These are phyloP conservation scores for Cephalophus harveyi DNA, from an alignment of 2,113 vertebrate genomes.

Conservation along the genomic window DNA sequence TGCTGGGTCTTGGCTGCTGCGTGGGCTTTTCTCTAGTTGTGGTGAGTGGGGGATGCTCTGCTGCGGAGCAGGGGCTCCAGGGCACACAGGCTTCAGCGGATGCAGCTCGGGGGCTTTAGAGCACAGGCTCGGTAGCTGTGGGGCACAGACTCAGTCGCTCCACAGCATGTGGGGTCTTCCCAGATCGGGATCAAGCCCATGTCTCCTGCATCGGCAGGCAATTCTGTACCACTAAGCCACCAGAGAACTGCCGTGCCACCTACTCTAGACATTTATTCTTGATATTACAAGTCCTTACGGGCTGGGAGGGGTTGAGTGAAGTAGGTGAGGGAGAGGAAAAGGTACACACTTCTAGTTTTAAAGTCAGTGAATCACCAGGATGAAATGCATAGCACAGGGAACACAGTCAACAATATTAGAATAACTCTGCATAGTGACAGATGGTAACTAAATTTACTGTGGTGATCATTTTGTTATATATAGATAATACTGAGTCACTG, in stretches of 20 bases:
- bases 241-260: background rate
- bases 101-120: background rate
- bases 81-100: background rate
- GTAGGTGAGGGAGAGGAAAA: background rate
- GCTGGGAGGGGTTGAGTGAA: background rate
- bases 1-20: background rate
- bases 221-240: background rate
- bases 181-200: background rate
- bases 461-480: background rate
- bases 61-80: accelerated
- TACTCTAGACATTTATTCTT: background rate
- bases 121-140: background rate
- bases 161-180: background rate
- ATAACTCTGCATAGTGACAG: background rate
- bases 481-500: background rate
- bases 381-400: background rate
- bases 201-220: background rate
- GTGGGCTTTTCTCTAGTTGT: background rate
- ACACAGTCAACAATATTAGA: background rate
- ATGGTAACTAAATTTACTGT: background rate
- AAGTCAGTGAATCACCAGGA: background rate
- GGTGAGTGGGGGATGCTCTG: background rate
- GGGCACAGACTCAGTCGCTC: background rate
- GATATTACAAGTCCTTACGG: background rate
- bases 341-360: background rate